Base-by-base conservation (phyloP, 2,888 invertebrate genomes). In the Pyrgus malvae region DNA sequence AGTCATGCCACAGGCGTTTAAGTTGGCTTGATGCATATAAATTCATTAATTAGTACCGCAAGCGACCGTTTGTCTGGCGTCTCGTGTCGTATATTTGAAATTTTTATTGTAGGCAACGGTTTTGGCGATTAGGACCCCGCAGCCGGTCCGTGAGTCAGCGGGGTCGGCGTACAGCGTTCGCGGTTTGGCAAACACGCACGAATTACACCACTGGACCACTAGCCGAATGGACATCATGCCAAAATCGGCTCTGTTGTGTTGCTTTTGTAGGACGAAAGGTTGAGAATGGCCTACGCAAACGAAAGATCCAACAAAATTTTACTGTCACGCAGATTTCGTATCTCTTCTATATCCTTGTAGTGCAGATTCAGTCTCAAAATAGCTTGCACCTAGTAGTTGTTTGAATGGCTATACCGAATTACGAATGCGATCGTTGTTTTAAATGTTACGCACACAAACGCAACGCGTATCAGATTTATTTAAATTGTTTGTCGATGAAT, bases 131-230 rank as follows among this genome's bases (percentile, higher is more conserved):
- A 70, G 73, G 25, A 70, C 69, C 67, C 64, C 44, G 64, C 65
- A 63, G 65, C 67, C 67, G 59, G 65, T 61, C 58, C 59, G 62
- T 86, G 85, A 87, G 65, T 87, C 86, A 86, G 67, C 67, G 77
- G 73, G 80, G 79, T 80, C 77, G 76, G 69, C 72, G 76, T 65
- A 71, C 80, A 70, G 68, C 55, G 37, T 17, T 62, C 56, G 60
- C 59, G 66, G 73, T 51, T 72, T 72, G 60, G 64, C 71, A 64
- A 67, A 69, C 62, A 68, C 58, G 56, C 60, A 29, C 48, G 23
- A 16, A n/a, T 17, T 35, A 37, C 46, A 35, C 11, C 14, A 23
- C 2, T 9, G 33, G 5, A 41, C 25, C 9, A 35, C 14, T 25
- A 35, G 17, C 17, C 29, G 16, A 1, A 23, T 4, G 27, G 6